These are phyloP conservation scores for Porites cylindrica DNA, from an alignment of 92 coral and sea anemone genomes.

Conservation along the genomic window DNA sequence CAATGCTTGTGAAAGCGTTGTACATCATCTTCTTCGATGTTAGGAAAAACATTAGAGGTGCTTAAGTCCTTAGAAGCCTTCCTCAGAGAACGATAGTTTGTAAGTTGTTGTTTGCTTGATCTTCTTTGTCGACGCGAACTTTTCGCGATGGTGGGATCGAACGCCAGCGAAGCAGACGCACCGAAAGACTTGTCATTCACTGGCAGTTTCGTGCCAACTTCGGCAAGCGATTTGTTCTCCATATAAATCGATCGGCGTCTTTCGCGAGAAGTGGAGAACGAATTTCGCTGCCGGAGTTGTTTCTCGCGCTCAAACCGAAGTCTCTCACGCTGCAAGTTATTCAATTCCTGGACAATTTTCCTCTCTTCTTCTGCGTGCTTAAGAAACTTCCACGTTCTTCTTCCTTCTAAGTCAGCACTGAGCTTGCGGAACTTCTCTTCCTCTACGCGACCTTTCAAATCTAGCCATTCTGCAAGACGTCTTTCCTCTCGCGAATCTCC, in stretches of 20 bases:
- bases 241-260: neutral
- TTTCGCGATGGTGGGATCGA: constrained; percentile 76
- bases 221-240: constrained; percentile 14
- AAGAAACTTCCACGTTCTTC: constrained; percentile 64
- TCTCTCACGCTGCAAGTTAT: constrained; percentile 70
- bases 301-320: constrained; percentile 84
- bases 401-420: constrained; percentile 79
- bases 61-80: constrained; percentile 15
- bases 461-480: constrained; percentile 70
- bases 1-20: constrained; percentile 61
- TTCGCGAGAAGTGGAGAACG: constrained; percentile 44
- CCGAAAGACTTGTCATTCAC: constrained; percentile 72
- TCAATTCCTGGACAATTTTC: constrained; percentile 66
- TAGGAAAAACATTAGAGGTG: constrained; percentile 41
- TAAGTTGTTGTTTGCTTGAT: constrained; percentile 28
- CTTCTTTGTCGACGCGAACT: constrained; percentile 32
- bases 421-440: constrained; percentile 71
- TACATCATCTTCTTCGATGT: constrained; percentile 62
- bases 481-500: constrained; percentile 48
- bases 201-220: constrained; percentile 49
- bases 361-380: constrained; percentile 64
- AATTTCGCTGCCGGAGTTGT: constrained; percentile 71
- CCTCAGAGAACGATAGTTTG: constrained; percentile 20
- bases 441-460: constrained; percentile 64
- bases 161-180: constrained; percentile 80